These are phyloP conservation scores for Craniophora ligustri DNA, from an alignment of 2,888 invertebrate genomes.

Conservation along the genomic window DNA sequence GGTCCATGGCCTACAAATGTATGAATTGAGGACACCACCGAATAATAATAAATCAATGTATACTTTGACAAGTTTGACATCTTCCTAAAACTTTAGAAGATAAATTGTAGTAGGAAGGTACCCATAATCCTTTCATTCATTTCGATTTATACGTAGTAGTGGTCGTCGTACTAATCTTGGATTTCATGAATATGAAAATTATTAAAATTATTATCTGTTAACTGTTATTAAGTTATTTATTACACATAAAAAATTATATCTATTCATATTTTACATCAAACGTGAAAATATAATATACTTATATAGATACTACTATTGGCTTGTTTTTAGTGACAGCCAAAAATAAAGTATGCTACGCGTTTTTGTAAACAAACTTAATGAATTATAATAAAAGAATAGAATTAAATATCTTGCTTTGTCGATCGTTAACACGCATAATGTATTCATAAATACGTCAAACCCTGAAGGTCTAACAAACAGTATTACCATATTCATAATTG, in stretches of 20 bases:
- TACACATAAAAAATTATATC: slow-evolving; percentile 33
- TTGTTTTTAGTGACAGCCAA: slow-evolving; percentile 16
- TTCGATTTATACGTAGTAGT: background rate
- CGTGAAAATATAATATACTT: too few relatives aligned
- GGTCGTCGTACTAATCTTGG: slow-evolving; percentile 11
- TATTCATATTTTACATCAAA: too few relatives aligned
- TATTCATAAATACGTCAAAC: slow-evolving; percentile 43
- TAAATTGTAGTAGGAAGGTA: slow-evolving; percentile 15
- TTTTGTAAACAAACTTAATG: slow-evolving; percentile 21
- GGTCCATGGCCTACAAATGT: slow-evolving; percentile 69
- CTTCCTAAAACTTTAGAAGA: slow-evolving; percentile 46
- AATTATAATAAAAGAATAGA: slow-evolving; percentile 13
- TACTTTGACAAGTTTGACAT: slow-evolving; percentile 53
- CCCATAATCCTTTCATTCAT: slow-evolving; percentile 23
- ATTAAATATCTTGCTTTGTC: slow-evolving; percentile 20
- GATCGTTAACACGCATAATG: slow-evolving; percentile 19
- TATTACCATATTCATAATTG: slow-evolving; percentile 75
- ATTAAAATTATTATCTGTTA: slow-evolving; percentile 16
- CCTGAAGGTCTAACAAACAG: slow-evolving; percentile 67
- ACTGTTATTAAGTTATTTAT: slow-evolving; percentile 7
- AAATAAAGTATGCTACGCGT: slow-evolving; percentile 15
- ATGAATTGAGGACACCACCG: slow-evolving; percentile 65
- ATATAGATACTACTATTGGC: slow-evolving; percentile 41
- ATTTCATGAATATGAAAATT: slow-evolving; percentile 14
- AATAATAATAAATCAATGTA: slow-evolving; percentile 56